Base-by-base conservation (phyloP, 2,888 invertebrate species). In the Alcis repandata region DNA sequence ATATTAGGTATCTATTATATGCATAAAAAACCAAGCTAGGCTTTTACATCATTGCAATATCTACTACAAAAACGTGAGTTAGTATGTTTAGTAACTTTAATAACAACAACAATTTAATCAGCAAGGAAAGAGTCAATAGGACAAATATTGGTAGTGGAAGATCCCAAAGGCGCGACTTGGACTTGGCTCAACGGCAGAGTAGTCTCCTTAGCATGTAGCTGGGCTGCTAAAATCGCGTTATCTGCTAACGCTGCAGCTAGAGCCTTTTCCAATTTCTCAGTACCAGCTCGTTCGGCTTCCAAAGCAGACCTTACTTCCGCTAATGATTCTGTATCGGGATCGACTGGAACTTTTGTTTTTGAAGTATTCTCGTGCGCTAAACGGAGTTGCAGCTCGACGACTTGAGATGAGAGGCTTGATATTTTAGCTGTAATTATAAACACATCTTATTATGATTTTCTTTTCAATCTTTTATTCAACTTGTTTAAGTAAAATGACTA, bases 121-220 rank as follows among this genome's bases (percentile, higher is more conserved):
- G 91, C 91, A 63, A 93, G 81, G 68, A 92, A 92, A 8, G 84
- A 86, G 71, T 92, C 90, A 56, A 93, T 88, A 0, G 89, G 86
- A 58, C 83, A 85, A 60, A 87, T 84, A 52, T 85, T 85, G 6
- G 79, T 79, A 32, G 66, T 67, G 36, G 75, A 62, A 17, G 77
- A 68, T 2, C 76, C 71, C 38, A 76, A 73, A 4, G 74, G 67
- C 2, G 78, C 77, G 1, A 78, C 54, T 27, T 67, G 69, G 20
- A 48, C 63, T 64, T 73, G 70, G 33, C 71, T 73, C 46, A 62
- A 11, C 33, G 67, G 52, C 3, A 85, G 7, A 46, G 43, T 43
- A 32, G 59, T 84, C 56, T 90, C 91, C 27, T 67, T 72, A 3
- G 73, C 71, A 59, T 86, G 83, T 6, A 89, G 48, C 19, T 80